Evolutionary conservation across 2,888 invertebrate genomes (phyloP).

Genomic region (Metopia argyrocephala): DNA sequence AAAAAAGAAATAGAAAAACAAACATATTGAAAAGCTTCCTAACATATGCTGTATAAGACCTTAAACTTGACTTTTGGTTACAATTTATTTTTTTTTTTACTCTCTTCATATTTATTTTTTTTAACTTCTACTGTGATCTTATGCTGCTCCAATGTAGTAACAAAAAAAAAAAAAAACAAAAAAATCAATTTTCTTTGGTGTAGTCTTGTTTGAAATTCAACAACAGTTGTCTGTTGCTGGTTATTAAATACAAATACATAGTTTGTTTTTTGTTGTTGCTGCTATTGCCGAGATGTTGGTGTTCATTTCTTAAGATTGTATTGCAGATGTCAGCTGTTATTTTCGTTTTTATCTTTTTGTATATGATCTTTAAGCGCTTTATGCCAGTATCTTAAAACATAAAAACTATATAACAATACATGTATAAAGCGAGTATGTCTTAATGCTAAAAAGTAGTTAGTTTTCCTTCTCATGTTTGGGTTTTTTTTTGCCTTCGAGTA

Average conservation of each 20-base stretch:
- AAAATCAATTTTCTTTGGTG: slow-evolving; percentile 60
- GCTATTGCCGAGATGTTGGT: slow-evolving; percentile 10
- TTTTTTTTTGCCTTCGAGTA: slow-evolving; percentile 17
- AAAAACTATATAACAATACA: background rate
- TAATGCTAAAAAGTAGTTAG: slow-evolving; percentile 15
- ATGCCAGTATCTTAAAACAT: background rate
- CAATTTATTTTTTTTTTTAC: slow-evolving; percentile 38
- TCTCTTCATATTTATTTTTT: background rate
- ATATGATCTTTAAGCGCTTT: slow-evolving; percentile 43
- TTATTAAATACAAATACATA: slow-evolving; percentile 11
- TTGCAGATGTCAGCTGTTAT: slow-evolving; percentile 61
- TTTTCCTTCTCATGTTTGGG: slow-evolving; percentile 1
- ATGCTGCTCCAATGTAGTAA: no score
- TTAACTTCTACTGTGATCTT: no score
- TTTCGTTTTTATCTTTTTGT: slow-evolving; percentile 46
- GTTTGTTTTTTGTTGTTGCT: slow-evolving; percentile 3
- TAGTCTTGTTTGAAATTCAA: slow-evolving; percentile 59
- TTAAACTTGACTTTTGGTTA: slow-evolving; percentile 74
- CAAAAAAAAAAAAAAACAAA: slow-evolving; percentile 10
- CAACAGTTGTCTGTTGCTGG: slow-evolving; percentile 49
- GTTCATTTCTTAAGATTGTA: slow-evolving; percentile 45
- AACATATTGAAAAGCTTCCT: slow-evolving; percentile 26
- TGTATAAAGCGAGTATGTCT: background rate
- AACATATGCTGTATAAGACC: slow-evolving; percentile 67
- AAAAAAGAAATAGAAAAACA: background rate